Evolutionary conservation across 2,797 vertebrate species (phyloP), one percentile per base, ranked within the genome.

Genomic region (Threskiornis aethiopicus): DNA sequence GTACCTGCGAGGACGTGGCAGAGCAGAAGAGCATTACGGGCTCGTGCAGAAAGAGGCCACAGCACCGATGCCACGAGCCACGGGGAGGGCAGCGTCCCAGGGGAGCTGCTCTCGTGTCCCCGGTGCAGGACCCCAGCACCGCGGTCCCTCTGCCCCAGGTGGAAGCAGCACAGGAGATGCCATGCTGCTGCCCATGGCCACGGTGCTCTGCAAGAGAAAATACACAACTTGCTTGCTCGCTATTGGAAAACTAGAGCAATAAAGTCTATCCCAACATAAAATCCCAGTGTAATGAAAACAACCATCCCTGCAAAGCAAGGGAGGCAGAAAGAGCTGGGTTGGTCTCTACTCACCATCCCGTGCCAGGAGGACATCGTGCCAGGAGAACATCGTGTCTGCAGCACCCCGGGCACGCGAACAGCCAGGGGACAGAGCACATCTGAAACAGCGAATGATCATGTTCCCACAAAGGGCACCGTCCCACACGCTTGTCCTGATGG

Each of bases 11-110:
- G 67, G 33, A 54, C 3, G 10, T 35, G 87, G 52, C 35, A 86
- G 37, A 61, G 66, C 1, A 58, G 44, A 39, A 0, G 16, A 87
- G 35, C 10, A 0, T 29, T 31, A 58, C 2, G 3, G 35, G 39
- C 7, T 70, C 0, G 0, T 26, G 19, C 0, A 9, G 24, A 22
- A 77, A 52, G 65, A 78, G 7, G 90, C 33, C 8, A n/a, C 46
- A 47, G 47, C 47, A 47, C 47, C 4, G 51, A 57, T 22, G 16
- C 28, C 55, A 52, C 1, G 9, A 41, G 6, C 33, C 47, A 18
- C 2, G 3, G 33, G 41, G 35, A 41, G 6, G 59, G 39, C 33
- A 26, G 11, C 2, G 26, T 42, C 31, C 25, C 33, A 19, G 3
- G 4, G 31, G 9, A 78, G 52, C 31, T 28, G 59, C 47, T 51